Evolutionary conservation across 2,888 invertebrate genomes (phyloP), one percentile per base, ranked within the genome.

Genomic region (Perdita meconis): DNA sequence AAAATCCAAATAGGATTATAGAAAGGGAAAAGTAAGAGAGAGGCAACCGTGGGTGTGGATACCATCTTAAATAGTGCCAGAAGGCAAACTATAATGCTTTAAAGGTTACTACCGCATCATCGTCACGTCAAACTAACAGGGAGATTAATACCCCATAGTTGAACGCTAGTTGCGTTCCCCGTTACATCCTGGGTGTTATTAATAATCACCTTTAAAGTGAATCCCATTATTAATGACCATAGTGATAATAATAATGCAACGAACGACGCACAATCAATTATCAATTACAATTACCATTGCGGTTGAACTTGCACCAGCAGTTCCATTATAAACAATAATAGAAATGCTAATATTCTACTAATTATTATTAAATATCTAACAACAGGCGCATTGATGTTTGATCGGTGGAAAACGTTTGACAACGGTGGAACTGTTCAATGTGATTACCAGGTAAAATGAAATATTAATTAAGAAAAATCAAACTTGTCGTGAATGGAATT

Each of bases 21-120:
- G 60, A 71, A 47, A 70, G 65, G 51, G 26, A 53, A 34, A 67
- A 47, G 76, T 30, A 60, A 50, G 67, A 61, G 66, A 67, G 67
- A 65, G 73, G 71, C 55, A 53, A n/a, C 44, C 44, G 78, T 78
- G 83, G 78, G 81, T 78, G 78, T 73, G 73, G 74, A 76, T 81
- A 81, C 70, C 73, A 64, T 69, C 75, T 81, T 70, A 66, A 68
- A 63, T 68, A 69, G 67, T 77, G 83, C 69, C 77, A 70, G 68
- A 66, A 75, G 78, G 75, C 71, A 74, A 73, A 76, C 68, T 76
- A 50, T 63, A 63, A 63, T 63, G 83, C 64, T 79, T 30, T 85
- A 87, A 87, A 87, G 87, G 87, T 87, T 87, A 89, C 88, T 86
- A 88, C 88, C 82, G 87, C 86, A 85, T 85, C 84, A 86, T 87